Evolutionary conservation across 2,797 vertebrate species (phyloP).

Genomic region (Xenops minutus): DNA sequence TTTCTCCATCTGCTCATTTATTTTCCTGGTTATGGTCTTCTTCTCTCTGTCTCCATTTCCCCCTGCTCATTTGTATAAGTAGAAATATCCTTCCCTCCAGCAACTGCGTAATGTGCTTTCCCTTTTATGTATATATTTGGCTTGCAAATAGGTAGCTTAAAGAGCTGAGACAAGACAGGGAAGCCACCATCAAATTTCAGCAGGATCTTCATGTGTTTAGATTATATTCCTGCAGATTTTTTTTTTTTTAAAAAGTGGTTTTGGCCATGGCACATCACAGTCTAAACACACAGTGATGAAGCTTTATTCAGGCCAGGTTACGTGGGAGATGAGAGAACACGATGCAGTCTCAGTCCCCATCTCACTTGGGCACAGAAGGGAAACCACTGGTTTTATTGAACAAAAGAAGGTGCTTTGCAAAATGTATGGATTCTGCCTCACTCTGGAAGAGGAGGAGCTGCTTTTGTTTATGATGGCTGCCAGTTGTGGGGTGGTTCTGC

Average conservation of each 20-base stretch:
- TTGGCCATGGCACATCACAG: neutral
- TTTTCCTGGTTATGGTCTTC: slow-evolving; percentile 56
- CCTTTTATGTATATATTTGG: slow-evolving; percentile 66
- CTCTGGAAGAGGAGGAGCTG: neutral
- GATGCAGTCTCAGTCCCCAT: neutral
- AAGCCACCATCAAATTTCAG: slow-evolving; percentile 35
- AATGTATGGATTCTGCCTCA: neutral
- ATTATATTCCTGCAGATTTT: neutral
- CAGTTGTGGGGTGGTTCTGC: neutral
- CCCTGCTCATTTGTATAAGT: slow-evolving; percentile 57
- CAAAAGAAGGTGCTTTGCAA: neutral
- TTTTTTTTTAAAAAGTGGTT: neutral
- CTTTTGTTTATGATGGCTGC: neutral
- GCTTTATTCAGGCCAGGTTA: neutral
- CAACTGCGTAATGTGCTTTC: slow-evolving; percentile 50
- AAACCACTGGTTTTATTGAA: neutral
- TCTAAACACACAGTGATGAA: neutral
- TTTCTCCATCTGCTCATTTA: slow-evolving; percentile 65
- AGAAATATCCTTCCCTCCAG: slow-evolving; percentile 61
- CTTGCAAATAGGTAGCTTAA: slow-evolving; percentile 62
- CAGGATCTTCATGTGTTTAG: neutral
- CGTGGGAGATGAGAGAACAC: neutral
- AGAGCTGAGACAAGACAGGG: slow-evolving; percentile 27
- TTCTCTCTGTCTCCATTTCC: slow-evolving; percentile 27
- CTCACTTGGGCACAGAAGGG: neutral